phyloP scores from a whole-genome alignment of 2,888 invertebrate genomes.

The Chrysolina americana region DNA sequence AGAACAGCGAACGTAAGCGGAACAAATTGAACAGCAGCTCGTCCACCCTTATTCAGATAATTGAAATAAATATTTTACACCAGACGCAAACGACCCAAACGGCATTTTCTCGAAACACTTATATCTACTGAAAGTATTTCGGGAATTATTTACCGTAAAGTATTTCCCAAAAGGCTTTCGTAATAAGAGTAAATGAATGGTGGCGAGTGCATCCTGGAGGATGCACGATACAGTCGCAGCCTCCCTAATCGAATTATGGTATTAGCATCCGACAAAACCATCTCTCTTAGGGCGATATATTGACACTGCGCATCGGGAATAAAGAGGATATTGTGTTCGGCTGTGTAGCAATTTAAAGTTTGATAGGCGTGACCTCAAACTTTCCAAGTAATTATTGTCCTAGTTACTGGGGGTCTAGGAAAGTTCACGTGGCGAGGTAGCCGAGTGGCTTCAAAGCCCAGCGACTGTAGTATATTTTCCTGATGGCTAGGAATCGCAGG shows the following conservation, averaged over 20 bases:
- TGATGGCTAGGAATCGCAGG: no score
- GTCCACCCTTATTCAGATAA: slow-evolving; percentile 8
- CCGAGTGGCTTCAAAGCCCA: no score
- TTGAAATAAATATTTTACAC: slow-evolving; percentile 18
- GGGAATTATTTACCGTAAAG: slow-evolving; percentile 15
- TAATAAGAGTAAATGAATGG: slow-evolving; percentile 40
- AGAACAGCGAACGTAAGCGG: background rate
- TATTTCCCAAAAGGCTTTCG: slow-evolving; percentile 25
- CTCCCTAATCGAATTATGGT: slow-evolving; percentile 38
- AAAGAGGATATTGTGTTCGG: background rate
- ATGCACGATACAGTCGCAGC: slow-evolving; percentile 20
- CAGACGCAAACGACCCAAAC: background rate
- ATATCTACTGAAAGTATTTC: slow-evolving; percentile 1
- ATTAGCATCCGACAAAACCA: slow-evolving; percentile 27
- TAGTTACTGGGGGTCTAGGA: no score
- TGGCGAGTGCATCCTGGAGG: slow-evolving; percentile 35
- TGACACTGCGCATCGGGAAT: background rate
- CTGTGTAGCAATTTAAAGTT: background rate
- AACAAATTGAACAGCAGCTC: slow-evolving; percentile 8
- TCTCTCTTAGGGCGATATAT: background rate
- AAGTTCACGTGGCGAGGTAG: no score
- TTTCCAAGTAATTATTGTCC: no score
- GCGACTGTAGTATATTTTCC: no score
- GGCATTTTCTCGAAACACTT: slow-evolving; percentile 10
- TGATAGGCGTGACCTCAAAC: background rate